Base-by-base conservation (phyloP, 2,888 invertebrate species). In the Dexiosoma caninum region DNA sequence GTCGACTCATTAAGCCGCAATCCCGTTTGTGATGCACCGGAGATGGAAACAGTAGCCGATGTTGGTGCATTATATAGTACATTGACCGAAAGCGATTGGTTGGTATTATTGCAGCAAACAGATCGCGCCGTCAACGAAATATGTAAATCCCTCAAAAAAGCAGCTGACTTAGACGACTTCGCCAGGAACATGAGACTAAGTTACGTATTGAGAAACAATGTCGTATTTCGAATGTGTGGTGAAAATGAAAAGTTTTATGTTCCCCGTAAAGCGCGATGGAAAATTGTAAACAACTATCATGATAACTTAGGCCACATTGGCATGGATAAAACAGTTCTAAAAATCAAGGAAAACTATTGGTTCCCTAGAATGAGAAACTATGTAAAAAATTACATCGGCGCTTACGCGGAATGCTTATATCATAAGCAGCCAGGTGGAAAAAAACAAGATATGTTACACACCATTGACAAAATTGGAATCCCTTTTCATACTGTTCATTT, bases 401-500 rank as follows among this genome's bases (percentile, higher is more conserved):
- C 46, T 3, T 83, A 80, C 49, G 51, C 66, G 53, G 83, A 87
- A 10, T 91, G 90, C 75, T 67, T 89, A 2, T 88, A 87, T 49
- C 83, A 85, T 21, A 90, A 90, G 81, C 75, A 83, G 2, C 66
- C 71, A 12, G 51, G 82, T 16, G 85, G 85, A 5, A 27, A 6
- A 27, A 27, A 27, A 27, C 27, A 3, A 27, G 27, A 6, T 27
- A 27, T 27, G 27, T 76, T 91, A n/a, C 85, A 90, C 62, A 87
- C 89, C 0, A 90, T 91, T 21, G 85, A 86, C n/a, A 90, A 90
- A 71, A 83, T 86, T 7, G 72, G 84, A 0, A 83, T 85, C 8
- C 90, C 90, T 0, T 89, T 91, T 40, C 86, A 90, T 59, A 89
- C 88, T 0, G 32, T 91, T 12, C 90, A 91, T 75, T 62, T 91